phyloP scores from a whole-genome alignment of 2,797 vertebrate genomes.

The Bradypus variegatus region DNA sequence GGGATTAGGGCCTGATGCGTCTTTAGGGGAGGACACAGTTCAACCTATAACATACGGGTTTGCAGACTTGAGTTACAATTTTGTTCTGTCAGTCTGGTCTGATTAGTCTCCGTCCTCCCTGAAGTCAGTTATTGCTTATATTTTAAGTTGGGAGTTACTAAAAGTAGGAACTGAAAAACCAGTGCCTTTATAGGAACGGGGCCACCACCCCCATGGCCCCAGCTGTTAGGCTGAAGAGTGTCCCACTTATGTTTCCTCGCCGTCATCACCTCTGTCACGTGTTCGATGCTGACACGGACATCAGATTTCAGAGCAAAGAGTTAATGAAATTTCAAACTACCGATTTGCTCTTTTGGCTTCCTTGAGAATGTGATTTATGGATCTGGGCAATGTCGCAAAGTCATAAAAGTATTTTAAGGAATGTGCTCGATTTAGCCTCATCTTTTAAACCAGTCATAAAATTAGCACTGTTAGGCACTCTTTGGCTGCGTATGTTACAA shows the following conservation, averaged over 20 bases:
- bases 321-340: conserved; percentile 15
- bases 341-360: neutral
- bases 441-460: neutral
- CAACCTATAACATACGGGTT: too few species aligned
- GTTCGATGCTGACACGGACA: neutral
- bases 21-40: too few species aligned
- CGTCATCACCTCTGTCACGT: neutral
- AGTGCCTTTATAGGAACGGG: conserved; percentile 15
- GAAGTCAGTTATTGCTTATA: neutral
- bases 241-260: neutral
- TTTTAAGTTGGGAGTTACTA: neutral
- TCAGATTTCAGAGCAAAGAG: neutral
- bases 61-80: neutral
- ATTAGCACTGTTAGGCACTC: neutral
- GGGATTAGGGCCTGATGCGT: too few species aligned
- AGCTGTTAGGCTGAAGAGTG: neutral
- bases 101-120: neutral
- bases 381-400: neutral
- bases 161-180: conserved; percentile 29
- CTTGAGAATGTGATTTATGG: neutral
- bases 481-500: neutral
- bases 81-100: neutral
- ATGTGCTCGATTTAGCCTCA: neutral
- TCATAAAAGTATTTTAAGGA: conserved; percentile 5
- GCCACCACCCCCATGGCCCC: neutral